Evolutionary conservation across 2,888 invertebrate species (phyloP), one percentile per base, ranked within the genome.

Genomic region (Linnaemya tessellans): DNA sequence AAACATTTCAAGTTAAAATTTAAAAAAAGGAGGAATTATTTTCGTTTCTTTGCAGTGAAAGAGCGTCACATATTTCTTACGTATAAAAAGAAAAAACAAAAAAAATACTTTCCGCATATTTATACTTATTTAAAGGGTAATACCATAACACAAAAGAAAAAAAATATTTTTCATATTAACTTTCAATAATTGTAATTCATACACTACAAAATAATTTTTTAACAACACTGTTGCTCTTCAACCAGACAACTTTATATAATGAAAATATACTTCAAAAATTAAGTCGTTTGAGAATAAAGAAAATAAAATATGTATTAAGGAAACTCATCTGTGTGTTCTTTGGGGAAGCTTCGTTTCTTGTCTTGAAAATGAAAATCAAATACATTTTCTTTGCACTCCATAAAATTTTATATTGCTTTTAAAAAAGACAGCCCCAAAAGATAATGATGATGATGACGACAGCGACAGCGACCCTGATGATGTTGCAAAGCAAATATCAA

Each of bases 361-460:
- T 30, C 46, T 79, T 75, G 20, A 60, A 20, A 43, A 51, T 64
- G 30, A 84, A 78, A 77, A 75, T 75, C 80, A 70, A 81, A 78
- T 84, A 82, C 60, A 87, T 86, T 87, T 89, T 88, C 88, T 82
- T 90, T 86, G 80, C 90, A 90, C 89, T 88, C 88, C 89, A 90
- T 90, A 90, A 90, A 90, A 88, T 75, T 88, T 85, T 85, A 85
- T 85, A 85, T 82, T 65, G 75, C 75, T 82, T 85, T 85, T 75
- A 80, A 80, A 54, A 85, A 85, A 79, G 71, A 80, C 80, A 80
- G 51, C 46, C 75, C 46, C 58, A 64, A 81, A 58, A 62, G 41
- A 74, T 46, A 46, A 71, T 68, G 41, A 58, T 25, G 49, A 74
- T 60, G 51, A 67, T 10, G 58, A 60, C 25, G 58, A 74, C 58